Evolutionary conservation across 1,140 invertebrate species (phyloP).

Genomic region (Meloidogyne chitwoodi): DNA sequence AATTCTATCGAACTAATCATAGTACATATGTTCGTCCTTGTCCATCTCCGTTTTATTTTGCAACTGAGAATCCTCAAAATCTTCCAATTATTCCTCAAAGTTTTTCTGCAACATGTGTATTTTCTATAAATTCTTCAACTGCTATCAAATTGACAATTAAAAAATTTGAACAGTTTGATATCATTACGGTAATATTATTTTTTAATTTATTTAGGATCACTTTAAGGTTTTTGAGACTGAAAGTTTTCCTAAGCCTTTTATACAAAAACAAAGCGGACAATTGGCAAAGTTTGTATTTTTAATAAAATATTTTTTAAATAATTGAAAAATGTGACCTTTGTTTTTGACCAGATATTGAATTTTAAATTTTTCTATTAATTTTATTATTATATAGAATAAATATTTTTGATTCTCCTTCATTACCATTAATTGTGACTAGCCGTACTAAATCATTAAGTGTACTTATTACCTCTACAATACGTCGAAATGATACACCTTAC

Average conservation of each 20-base stretch:
- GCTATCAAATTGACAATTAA: constrained; percentile 19
- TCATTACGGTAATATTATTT: neutral
- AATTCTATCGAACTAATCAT: constrained; percentile 10
- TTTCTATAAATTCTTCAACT: constrained; percentile 24
- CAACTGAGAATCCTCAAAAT: neutral
- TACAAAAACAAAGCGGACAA: neutral
- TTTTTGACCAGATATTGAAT: too few relatives aligned
- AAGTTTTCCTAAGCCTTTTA: constrained; percentile 12
- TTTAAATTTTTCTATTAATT: neutral
- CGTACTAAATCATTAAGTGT: constrained; percentile 28
- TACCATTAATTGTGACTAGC: constrained; percentile 24
- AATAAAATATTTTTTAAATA: constrained; percentile 12
- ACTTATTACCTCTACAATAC: constrained; percentile 2
- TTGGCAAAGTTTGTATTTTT: neutral
- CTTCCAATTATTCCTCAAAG: constrained; percentile 4
- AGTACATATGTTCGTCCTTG: neutral
- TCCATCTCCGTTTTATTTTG: constrained; percentile 26
- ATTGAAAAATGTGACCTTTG: too few relatives aligned
- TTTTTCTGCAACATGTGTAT: constrained; percentile 17
- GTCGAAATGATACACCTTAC: neutral
- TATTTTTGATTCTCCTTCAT: neutral
- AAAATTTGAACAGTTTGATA: neutral
- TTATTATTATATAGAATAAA: constrained; percentile 12
- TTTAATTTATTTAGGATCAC: neutral
- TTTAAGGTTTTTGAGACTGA: constrained; percentile 31